Conservation (phyloP, 64 coral and sea anemone genomes). For the Cladopsammia gracilis region DNA sequence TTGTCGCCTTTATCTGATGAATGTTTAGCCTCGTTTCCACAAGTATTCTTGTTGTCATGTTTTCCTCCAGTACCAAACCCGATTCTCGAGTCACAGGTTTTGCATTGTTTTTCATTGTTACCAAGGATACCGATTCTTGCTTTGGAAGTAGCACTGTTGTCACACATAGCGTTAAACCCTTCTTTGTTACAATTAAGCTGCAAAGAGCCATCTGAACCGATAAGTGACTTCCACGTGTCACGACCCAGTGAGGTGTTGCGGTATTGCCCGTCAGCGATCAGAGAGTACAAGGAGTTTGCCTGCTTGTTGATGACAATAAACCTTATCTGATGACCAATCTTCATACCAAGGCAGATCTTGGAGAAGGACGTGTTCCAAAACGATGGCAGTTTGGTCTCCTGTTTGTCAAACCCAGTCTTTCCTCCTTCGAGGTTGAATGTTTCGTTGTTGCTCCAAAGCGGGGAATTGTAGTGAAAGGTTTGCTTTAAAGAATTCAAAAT, state of each 20-base stretch:
- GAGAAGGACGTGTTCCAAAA: slow-evolving; percentile 35
- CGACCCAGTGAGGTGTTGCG: neutral
- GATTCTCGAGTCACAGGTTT: neutral
- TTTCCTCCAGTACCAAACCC: slow-evolving; percentile 32
- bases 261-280: slow-evolving; percentile 53
- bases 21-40: neutral
- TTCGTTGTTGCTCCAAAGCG: slow-evolving; percentile 7
- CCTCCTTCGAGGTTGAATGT: neutral
- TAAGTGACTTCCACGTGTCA: slow-evolving; percentile 21
- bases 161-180: slow-evolving; percentile 29
- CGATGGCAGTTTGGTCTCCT: slow-evolving; percentile 10
- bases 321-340: neutral
- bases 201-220: neutral
- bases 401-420: slow-evolving; percentile 11
- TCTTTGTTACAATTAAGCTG: slow-evolving; percentile 31
- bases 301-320: neutral
- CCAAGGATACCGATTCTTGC: slow-evolving; percentile 39
- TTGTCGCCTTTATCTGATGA: too few relatives aligned
- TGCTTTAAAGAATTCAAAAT: neutral
- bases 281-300: neutral
- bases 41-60: neutral
- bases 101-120: neutral
- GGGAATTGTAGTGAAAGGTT: slow-evolving; percentile 28
- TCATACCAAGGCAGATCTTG: slow-evolving; percentile 51
- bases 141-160: neutral